Evolutionary conservation across 2,888 invertebrate species (phyloP).

Genomic region (Acanthacorydalis orientalis): DNA sequence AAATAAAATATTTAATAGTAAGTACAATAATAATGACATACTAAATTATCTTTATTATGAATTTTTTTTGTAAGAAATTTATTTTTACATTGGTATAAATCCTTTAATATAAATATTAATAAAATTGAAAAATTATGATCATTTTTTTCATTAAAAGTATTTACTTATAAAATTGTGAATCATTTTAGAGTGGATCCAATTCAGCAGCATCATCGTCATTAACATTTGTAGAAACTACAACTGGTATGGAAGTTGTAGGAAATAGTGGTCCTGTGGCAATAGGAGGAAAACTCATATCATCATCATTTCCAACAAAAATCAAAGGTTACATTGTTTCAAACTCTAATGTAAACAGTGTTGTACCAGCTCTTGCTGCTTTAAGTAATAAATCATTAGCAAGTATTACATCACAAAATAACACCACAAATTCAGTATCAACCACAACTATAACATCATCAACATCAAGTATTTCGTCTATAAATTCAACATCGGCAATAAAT

Average conservation of each 20-base stretch:
- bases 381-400: background rate
- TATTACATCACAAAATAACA: background rate
- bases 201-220: constrained; percentile 1
- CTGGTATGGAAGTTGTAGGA: constrained; percentile 8
- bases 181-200: background rate
- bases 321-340: constrained; percentile 6
- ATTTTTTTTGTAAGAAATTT: too few species aligned
- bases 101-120: too few species aligned
- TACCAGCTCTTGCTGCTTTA: background rate
- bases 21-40: too few species aligned
- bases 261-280: constrained; percentile 14
- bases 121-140: too few species aligned
- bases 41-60: too few species aligned
- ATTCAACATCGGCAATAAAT: too few species aligned
- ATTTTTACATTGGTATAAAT: too few species aligned
- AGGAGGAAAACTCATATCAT: constrained; percentile 16
- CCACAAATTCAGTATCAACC: background rate
- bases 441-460: background rate
- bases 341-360: background rate
- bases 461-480: background rate
- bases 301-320: constrained; percentile 12
- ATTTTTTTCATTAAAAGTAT: too few species aligned
- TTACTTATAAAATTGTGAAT: background rate
- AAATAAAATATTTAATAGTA: too few species aligned
- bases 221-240: constrained; percentile 4